Percentiles rank a stretch among this genome's conserved stretches.
phyloP scores from a whole-genome alignment of 2,888 invertebrate species.

The Agrotis ipsilon region DNA sequence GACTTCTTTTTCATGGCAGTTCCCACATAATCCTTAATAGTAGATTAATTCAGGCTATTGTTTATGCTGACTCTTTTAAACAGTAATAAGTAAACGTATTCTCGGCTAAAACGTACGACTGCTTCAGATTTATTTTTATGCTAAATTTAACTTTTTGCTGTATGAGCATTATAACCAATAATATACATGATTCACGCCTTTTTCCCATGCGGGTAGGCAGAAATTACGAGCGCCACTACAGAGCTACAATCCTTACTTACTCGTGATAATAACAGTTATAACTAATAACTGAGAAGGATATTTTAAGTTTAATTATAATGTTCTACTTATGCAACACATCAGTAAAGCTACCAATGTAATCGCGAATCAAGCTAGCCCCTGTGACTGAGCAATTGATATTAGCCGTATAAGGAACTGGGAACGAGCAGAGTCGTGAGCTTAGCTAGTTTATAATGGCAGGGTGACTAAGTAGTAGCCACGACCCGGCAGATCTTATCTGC shows the following conservation, averaged over 20 bases:
- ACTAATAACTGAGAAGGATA: neutral
- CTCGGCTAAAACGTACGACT: too few relatives aligned
- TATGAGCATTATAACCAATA: neutral
- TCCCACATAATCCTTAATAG: too few relatives aligned
- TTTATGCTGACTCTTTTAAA: too few relatives aligned
- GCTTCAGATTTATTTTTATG: neutral
- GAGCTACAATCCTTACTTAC: too few relatives aligned
- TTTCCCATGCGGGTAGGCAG: too few relatives aligned
- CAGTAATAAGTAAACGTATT: too few relatives aligned
- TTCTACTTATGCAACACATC: constrained; percentile 31
- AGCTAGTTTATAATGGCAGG: constrained; percentile 47
- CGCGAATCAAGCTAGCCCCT: constrained; percentile 24
- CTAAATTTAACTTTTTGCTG: neutral
- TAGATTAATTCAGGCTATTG: too few relatives aligned
- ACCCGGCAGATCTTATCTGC: constrained; percentile 56
- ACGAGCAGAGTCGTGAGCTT: constrained; percentile 53
- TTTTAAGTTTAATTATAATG: constrained; percentile 18
- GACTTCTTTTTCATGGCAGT: too few relatives aligned
- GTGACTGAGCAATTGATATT: constrained; percentile 50
- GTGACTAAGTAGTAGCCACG: constrained; percentile 50
- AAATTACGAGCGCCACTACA: too few relatives aligned
- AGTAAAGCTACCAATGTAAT: constrained; percentile 38
- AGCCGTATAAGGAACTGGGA: constrained; percentile 45
- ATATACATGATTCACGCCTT: too few relatives aligned
- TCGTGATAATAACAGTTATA: too few relatives aligned